A percentile compares a stretch with the other conserved stretches of the same genome.
phyloP scores from a whole-genome alignment of 1,140 invertebrate genomes.

The Charaxes varanes region DNA sequence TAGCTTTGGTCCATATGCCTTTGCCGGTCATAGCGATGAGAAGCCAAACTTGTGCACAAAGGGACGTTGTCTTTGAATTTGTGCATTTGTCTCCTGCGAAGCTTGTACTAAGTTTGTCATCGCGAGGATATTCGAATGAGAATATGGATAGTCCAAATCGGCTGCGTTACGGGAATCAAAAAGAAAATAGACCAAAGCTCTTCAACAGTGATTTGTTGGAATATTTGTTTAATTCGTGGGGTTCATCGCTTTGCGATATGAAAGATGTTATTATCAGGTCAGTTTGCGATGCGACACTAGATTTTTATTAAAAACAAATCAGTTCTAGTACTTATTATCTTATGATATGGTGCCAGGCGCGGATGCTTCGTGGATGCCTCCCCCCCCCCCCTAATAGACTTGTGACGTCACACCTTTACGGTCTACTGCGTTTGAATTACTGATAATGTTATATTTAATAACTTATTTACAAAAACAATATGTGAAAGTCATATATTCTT shows the following conservation, averaged over 20 bases:
- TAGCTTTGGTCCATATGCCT: constrained; percentile 76
- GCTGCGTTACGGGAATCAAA: constrained; percentile 63
- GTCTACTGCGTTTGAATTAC: too few relatives aligned
- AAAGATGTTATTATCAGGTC: constrained; percentile 79
- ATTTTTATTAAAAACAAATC: too few relatives aligned
- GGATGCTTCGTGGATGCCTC: too few relatives aligned
- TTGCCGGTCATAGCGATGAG: constrained; percentile 67
- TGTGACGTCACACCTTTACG: too few relatives aligned
- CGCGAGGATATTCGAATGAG: constrained; percentile 74
- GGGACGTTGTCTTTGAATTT: constrained; percentile 77
- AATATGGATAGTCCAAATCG: constrained; percentile 50
- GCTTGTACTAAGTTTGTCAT: constrained; percentile 80
- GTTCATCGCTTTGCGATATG: constrained; percentile 77
- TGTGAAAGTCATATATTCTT: too few relatives aligned
- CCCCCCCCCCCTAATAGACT: too few relatives aligned
- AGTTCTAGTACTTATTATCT: too few relatives aligned
- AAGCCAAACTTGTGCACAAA: constrained; percentile 47
- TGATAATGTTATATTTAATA: too few relatives aligned
- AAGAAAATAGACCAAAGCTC: constrained; percentile 67
- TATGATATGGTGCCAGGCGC: too few relatives aligned
- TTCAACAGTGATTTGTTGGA: constrained; percentile 73
- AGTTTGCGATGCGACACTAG: constrained; percentile 17
- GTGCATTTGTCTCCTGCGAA: constrained; percentile 82
- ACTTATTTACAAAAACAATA: too few relatives aligned
- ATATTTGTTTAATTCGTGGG: constrained; percentile 78